Evolutionary conservation across 2,113 vertebrate genomes (phyloP), one percentile per base, ranked within the genome.

Genomic region (Neodontobutis hainanensis): DNA sequence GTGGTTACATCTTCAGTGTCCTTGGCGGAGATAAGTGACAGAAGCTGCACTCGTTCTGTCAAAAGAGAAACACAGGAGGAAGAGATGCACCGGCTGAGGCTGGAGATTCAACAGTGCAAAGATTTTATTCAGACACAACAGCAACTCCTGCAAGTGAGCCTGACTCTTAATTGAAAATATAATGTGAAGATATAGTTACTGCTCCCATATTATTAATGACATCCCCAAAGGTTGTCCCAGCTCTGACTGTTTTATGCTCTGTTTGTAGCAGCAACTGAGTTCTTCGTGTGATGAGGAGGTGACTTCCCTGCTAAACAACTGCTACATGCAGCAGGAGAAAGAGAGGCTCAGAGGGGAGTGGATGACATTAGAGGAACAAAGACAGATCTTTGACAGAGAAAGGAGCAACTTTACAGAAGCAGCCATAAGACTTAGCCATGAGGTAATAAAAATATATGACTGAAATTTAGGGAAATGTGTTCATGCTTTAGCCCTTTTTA

Each of bases 91-190:
- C 94, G 92, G 72, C 89, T 99, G 0, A 94, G 93, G 77, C 61
- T 92, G 61, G 96, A 98, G 89, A 95, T 98, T 81, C 95, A 95
- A 42, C 94, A 96, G 1, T 98, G 95, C 86, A 98, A 94, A 89
- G 96, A 99, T 83, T 96, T 95, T 72, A 97, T 98, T 80, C 94
- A 93, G 86, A 94, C 93, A 45, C 97, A 99, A 61, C 96, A 99
- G 72, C 95, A 95, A 36, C 93, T 97, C 42, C 82, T 97, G 45
- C 96, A 98, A 94, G 97, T 97, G 84, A 34, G 51, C 8, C 6
- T 5, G 43, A 36, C 35, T 55, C 32, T 15, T 27, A 36, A 55
- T 55, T 15, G 34, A 36, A 5, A 27, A 27, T 27, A 27, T 2
- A 27, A 27, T 27, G 19, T 1, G 19, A 43, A 43, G 42, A 43